Evolutionary conservation across 2,888 invertebrate species (phyloP), one percentile per base, ranked within the genome.

Genomic region (Apamea sordens): DNA sequence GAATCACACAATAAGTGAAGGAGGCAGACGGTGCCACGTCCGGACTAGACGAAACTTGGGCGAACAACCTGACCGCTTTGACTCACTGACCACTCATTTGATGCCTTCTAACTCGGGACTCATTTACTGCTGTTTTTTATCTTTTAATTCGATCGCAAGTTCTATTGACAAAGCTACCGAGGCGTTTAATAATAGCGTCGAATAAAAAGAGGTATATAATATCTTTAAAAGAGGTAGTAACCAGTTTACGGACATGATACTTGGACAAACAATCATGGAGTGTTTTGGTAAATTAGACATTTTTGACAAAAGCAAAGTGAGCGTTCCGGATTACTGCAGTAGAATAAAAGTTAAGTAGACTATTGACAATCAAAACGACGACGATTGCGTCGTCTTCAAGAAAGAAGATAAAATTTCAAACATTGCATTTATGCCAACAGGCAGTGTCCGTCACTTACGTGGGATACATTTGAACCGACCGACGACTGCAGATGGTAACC

Each of bases 1-100:
- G 90, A 91, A 93, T 86, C 89, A 93, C 91, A 94, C 94, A 95
- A 95, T 95, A 93, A 94, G 92, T 90, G 87, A 93, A 93, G 92
- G 92, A 94, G 93, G 91, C 92, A 91, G 91, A 86, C 88, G 89
- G 90, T 89, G 88, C 92, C 90, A 92, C 94, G 93, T 93, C 94
- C 93, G 94, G 93, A 89, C 89, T 92, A 93, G 93, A 93, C 92
- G 91, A 92, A 92, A 93, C 92, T 93, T 92, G 89, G 89, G 91
- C 87, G 77, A 89, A 88, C 89, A 88, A 89, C 92, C 94, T 95
- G 94, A 95, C 94, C 94, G 92, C 88, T 90, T 88, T 90, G 89
- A 85, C 84, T 88, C 82, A 83, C 79, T 89, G 88, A 85, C 87
- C 89, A 85, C 69, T 83, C 84, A 79, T 83, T 84, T 83, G 71